phyloP scores from a whole-genome alignment of 2,888 invertebrate genomes.

The Bugula neritina region DNA sequence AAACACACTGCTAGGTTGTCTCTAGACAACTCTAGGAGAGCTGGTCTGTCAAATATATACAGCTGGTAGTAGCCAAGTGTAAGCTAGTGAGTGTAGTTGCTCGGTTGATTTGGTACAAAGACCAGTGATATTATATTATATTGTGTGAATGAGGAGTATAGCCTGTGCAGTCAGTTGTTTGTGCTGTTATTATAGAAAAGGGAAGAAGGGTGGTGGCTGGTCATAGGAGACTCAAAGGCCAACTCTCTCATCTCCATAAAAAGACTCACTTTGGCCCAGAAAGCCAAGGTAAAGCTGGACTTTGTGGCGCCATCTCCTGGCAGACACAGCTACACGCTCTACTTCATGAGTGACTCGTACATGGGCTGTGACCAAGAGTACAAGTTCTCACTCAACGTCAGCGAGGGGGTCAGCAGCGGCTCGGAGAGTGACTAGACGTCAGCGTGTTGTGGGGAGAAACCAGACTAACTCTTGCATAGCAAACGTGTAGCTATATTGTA shows the following conservation, averaged over 20 bases:
- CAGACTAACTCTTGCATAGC: no score
- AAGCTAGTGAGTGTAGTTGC: no score
- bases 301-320: conserved; percentile 85
- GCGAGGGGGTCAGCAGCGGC: conserved; percentile 28
- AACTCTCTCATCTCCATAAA: conserved; percentile 96
- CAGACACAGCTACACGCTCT: conserved; percentile 83
- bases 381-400: conserved; percentile 63
- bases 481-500: background rate
- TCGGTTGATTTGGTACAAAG: conserved; percentile 3
- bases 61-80: no score
- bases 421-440: conserved; percentile 19
- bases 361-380: conserved; percentile 99
- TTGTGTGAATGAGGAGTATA: background rate
- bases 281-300: conserved; percentile 78
- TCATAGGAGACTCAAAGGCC: conserved; percentile 89
- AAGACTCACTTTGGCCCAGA: conserved; percentile 85
- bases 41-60: no score
- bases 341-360: conserved; percentile 99
- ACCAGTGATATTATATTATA: background rate
- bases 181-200: conserved; percentile 54
- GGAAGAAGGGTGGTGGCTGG: conserved; percentile 80
- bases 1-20: no score
- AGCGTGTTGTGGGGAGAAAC: no score
- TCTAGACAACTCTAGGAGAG: no score
- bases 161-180: background rate